These are phyloP conservation scores for Aphelocoma coerulescens DNA, from an alignment of 2,113 vertebrate species.

Conservation along the genomic window DNA sequence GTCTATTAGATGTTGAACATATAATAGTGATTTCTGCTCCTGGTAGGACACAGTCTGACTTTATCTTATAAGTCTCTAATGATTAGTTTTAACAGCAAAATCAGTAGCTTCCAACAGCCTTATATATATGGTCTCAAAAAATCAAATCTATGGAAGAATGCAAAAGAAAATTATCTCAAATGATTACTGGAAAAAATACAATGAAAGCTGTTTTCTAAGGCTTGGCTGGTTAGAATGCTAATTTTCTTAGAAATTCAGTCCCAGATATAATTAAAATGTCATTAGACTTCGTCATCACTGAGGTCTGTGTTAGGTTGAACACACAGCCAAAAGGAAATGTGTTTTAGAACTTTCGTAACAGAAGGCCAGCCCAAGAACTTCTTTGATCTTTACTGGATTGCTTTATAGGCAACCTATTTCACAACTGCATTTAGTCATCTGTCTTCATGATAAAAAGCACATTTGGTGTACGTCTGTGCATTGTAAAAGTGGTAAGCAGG, in stretches of 20 bases:
- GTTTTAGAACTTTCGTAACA: conserved; percentile 43
- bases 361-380: neutral
- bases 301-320: neutral
- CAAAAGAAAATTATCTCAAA: neutral
- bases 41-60: neutral
- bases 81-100: neutral
- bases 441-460: conserved; percentile 37
- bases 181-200: conserved; percentile 15
- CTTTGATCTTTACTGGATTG: conserved; percentile 29
- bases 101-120: neutral
- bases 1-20: neutral
- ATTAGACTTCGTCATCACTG: conserved; percentile 20
- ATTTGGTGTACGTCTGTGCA: neutral
- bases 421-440: conserved; percentile 45
- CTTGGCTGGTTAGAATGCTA: conserved; percentile 21
- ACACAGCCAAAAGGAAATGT: conserved; percentile 40
- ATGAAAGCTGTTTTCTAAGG: neutral
- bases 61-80: neutral
- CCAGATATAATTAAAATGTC: conserved; percentile 26
- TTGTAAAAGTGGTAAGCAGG: neutral
- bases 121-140: neutral
- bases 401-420: conserved; percentile 32
- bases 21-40: neutral
- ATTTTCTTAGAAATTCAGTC: conserved; percentile 38
- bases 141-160: neutral